Evolutionary conservation across 2,888 invertebrate genomes (phyloP), one percentile per base, ranked within the genome.

Genomic region (Cremastobaeus sp.): DNA sequence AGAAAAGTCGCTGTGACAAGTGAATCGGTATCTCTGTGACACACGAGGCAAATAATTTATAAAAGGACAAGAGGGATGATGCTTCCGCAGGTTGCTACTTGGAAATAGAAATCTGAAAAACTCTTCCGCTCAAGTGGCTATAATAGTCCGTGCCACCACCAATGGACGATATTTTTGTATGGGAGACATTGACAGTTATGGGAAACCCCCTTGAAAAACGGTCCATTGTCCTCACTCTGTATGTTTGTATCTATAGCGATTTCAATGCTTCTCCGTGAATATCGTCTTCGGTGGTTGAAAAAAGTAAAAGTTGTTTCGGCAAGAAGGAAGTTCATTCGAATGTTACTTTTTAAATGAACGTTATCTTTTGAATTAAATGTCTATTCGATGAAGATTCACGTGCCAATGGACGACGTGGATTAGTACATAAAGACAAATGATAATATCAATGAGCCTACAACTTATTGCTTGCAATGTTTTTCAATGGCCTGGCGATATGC

Each of bases 21-120:
- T 75, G 74, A 71, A 71, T 75, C 74, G 74, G 74, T 75, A 71
- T 70, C 55, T 70, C 37, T 65, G 48, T 54, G 69, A 74, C 57
- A 45, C 65, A 30, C 37, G 48, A 55, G 55, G 59, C 54, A 75
- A 69, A 69, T 71, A 75, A 71, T 70, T 71, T 66, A 71, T 66
- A 59, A 71, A 66, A 35, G 74, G 70, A 75, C 70, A 75, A 66
- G 54, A 66, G 70, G 70, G 65, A 65, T 64, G 59, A 74, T 66
- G 70, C 70, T 70, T 70, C 65, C 74, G 65, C 70, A 65, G 60
- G 65, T 70, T 64, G 70, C 60, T 74, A 70, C 66, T 70, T 69
- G 59, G 74, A 70, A 74, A 74, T 74, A 64, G 74, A 64, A 74
- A 70, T 50, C 55, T 66, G 65, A 69, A 74, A 74, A 74, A 62